Percentiles rank a stretch among this genome's conserved stretches.
phyloP scores from a whole-genome alignment of 1,140 invertebrate genomes.

The Danaus plexippus region DNA sequence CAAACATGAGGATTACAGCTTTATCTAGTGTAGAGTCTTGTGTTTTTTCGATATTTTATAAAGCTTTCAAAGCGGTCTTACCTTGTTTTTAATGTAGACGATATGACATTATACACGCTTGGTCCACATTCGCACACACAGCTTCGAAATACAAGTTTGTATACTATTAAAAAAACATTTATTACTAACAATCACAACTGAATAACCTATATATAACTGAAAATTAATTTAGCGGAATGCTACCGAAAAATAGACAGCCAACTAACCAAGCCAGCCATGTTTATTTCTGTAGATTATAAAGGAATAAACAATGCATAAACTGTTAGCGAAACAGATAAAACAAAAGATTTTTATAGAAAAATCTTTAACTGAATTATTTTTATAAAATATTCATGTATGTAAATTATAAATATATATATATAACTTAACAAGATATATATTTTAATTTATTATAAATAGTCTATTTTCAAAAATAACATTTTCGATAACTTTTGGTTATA shows the following conservation, averaged over 20 bases:
- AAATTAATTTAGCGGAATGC: constrained; percentile 22
- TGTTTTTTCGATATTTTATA: constrained; percentile 6
- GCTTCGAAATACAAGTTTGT: constrained; percentile 6
- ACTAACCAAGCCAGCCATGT: constrained; percentile 41
- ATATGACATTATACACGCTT: constrained; percentile 52
- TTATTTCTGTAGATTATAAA: constrained; percentile 26
- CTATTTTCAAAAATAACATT: no score
- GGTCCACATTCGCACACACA: constrained; percentile 29
- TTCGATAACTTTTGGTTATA: no score
- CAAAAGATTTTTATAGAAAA: no score
- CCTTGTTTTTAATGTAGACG: constrained; percentile 48
- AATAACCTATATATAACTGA: constrained; percentile 31
- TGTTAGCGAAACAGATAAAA: not conserved
- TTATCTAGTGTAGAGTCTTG: constrained; percentile 6
- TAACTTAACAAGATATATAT: not conserved
- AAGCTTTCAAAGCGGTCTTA: constrained; percentile 34
- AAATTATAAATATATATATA: not conserved
- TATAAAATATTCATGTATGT: not conserved
- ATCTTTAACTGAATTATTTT: not conserved
- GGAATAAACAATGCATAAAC: constrained; percentile 8
- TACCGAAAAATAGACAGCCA: constrained; percentile 37
- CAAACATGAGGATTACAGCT: constrained; percentile 42
- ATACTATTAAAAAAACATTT: not conserved
- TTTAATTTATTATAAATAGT: no score
- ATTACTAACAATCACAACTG: constrained; percentile 21